Percentiles rank a stretch among this genome's conserved stretches.
These are phyloP conservation scores for Plectropomus leopardus DNA, from an alignment of 2,113 vertebrate species.

Conservation along the genomic window DNA sequence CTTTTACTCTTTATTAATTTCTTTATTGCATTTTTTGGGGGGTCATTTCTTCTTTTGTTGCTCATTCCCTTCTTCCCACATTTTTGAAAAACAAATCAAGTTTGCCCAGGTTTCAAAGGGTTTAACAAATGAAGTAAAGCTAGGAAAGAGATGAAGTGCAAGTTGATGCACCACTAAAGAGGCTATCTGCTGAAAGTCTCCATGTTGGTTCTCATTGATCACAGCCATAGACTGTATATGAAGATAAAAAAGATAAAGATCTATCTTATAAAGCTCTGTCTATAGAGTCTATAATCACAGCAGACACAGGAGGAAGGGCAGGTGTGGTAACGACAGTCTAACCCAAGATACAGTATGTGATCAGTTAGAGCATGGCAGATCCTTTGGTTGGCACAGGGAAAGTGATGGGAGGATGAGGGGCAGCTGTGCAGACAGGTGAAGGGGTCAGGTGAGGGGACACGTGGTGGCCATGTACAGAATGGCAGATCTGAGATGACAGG, in stretches of 20 bases:
- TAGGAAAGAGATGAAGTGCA: neutral
- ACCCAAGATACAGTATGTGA: neutral
- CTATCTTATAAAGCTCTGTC: too few relatives aligned
- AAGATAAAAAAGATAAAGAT: too few relatives aligned
- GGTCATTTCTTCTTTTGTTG: too few relatives aligned
- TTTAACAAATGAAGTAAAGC: neutral
- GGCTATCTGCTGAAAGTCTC: neutral
- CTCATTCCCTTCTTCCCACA: too few relatives aligned
- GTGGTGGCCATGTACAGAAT: constrained; percentile 10
- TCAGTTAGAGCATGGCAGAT: constrained; percentile 1
- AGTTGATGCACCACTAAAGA: too few relatives aligned
- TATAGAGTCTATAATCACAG: too few relatives aligned
- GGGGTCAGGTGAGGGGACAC: constrained; percentile 9
- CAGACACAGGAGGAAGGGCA: constrained; percentile 3
- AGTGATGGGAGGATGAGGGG: neutral
- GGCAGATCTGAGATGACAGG: constrained; percentile 12
- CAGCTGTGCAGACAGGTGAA: neutral
- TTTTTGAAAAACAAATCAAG: too few relatives aligned
- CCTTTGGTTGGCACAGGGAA: neutral
- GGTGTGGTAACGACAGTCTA: neutral
- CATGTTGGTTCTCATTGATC: too few relatives aligned
- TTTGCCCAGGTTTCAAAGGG: too few relatives aligned
- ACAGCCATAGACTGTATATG: too few relatives aligned
- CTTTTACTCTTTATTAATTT: too few relatives aligned
- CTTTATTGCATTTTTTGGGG: too few relatives aligned